These are phyloP conservation scores for Peromyscus leucopus DNA, from an alignment of 2,113 vertebrate genomes.

Conservation along the genomic window DNA sequence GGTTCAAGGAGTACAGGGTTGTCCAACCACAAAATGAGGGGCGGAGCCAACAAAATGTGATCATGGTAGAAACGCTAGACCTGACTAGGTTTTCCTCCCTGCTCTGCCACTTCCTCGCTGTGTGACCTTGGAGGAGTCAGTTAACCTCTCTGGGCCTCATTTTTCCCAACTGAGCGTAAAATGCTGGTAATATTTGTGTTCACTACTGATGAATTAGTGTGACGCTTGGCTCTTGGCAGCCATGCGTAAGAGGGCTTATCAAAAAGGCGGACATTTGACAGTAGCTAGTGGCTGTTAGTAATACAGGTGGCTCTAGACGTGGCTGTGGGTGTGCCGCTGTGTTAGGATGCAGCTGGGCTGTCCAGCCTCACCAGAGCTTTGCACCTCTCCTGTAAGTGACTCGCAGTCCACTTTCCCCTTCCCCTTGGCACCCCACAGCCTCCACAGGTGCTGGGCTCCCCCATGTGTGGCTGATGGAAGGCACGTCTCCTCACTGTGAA, in stretches of 20 bases:
- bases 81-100: neutral
- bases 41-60: too few species aligned
- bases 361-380: neutral
- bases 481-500: neutral
- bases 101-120: neutral
- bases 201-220: neutral
- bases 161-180: neutral
- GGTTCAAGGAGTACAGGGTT: neutral
- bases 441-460: neutral
- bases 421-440: neutral
- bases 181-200: neutral
- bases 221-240: neutral
- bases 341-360: neutral
- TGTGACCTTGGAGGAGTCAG: neutral
- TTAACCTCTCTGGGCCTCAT: neutral
- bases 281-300: neutral
- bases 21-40: neutral
- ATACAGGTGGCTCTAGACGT: neutral
- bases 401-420: neutral
- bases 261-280: too few species aligned
- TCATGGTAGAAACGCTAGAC: neutral
- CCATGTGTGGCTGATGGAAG: fast-evolving
- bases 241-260: neutral
- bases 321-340: neutral
- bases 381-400: neutral